Evolutionary conservation across 2,113 vertebrate genomes (phyloP).

Genomic region (Scomber japonicus): DNA sequence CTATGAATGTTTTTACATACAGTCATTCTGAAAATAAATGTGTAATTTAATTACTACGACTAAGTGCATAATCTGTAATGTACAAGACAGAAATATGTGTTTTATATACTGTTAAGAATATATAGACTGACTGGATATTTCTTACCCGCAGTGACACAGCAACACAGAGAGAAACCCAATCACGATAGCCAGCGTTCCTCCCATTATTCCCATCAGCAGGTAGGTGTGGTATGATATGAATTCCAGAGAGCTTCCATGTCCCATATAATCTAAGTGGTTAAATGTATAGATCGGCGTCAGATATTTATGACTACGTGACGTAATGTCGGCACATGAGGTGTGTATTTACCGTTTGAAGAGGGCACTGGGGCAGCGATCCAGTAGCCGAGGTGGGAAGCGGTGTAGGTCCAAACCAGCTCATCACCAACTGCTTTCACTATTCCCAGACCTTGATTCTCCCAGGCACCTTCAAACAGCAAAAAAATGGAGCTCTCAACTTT

Average conservation of each 20-base stretch:
- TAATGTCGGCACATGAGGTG: background rate
- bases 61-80: background rate
- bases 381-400: conserved; percentile 91
- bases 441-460: conserved; percentile 91
- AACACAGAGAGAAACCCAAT: conserved; percentile 91
- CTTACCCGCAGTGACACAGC: conserved; percentile 96
- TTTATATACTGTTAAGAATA: background rate
- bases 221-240: conserved; percentile 92
- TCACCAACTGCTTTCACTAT: conserved; percentile 84
- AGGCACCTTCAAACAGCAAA: conserved; percentile 85
- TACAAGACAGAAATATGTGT: background rate
- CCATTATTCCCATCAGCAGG: conserved; percentile 92
- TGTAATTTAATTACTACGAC: too few relatives aligned
- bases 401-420: conserved; percentile 90
- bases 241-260: conserved; percentile 85
- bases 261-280: conserved; percentile 83
- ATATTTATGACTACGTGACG: background rate
- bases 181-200: conserved; percentile 90
- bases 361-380: conserved; percentile 93
- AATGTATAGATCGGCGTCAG: background rate
- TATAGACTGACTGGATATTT: background rate
- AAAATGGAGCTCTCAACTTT: too few relatives aligned
- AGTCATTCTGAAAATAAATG: too few relatives aligned
- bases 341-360: conserved; percentile 84
- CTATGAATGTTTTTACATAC: too few relatives aligned